phyloP scores from a whole-genome alignment of 1,140 invertebrate genomes.

The Musca vetustissima region DNA sequence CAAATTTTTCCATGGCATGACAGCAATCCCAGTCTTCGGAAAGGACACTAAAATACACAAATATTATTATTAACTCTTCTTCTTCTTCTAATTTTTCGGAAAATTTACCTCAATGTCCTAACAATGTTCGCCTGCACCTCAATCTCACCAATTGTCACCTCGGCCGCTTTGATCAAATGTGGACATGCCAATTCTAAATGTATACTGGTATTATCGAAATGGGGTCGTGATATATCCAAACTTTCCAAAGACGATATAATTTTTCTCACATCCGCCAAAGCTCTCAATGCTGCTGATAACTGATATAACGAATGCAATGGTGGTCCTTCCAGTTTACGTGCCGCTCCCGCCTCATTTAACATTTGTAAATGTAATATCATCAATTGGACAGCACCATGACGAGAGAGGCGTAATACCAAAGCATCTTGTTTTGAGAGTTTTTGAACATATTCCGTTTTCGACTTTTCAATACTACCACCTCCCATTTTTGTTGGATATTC shows the following conservation, averaged over 20 bases:
- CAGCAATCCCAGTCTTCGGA: slow-evolving; percentile 76
- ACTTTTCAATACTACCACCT: slow-evolving; percentile 31
- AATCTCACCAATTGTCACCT: slow-evolving; percentile 50
- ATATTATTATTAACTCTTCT: neutral
- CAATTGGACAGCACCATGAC: slow-evolving; percentile 71
- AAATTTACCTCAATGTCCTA: slow-evolving; percentile 49
- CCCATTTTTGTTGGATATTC: neutral
- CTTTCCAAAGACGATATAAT: slow-evolving; percentile 26
- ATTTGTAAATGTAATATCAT: slow-evolving; percentile 77
- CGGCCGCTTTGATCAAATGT: slow-evolving; percentile 51
- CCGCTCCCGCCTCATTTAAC: slow-evolving; percentile 66
- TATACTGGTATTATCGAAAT: slow-evolving; percentile 26
- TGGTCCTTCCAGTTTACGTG: slow-evolving; percentile 59
- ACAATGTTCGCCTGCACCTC: slow-evolving; percentile 54
- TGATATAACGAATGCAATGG: slow-evolving; percentile 75
- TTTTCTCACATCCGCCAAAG: slow-evolving; percentile 61
- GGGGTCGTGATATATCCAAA: slow-evolving; percentile 5
- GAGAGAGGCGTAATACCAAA: slow-evolving; percentile 45
- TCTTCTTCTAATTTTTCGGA: neutral
- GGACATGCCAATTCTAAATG: slow-evolving; percentile 51
- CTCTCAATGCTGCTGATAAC: slow-evolving; percentile 76
- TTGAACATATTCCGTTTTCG: slow-evolving; percentile 54
- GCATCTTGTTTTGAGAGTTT: slow-evolving; percentile 50
- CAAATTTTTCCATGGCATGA: slow-evolving; percentile 61
- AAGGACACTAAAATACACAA: slow-evolving; percentile 59